A percentile compares a stretch with the other conserved stretches of the same genome.
Evolutionary conservation across 2,888 invertebrate species (phyloP).

Genomic region (Chirona hameri): DNA sequence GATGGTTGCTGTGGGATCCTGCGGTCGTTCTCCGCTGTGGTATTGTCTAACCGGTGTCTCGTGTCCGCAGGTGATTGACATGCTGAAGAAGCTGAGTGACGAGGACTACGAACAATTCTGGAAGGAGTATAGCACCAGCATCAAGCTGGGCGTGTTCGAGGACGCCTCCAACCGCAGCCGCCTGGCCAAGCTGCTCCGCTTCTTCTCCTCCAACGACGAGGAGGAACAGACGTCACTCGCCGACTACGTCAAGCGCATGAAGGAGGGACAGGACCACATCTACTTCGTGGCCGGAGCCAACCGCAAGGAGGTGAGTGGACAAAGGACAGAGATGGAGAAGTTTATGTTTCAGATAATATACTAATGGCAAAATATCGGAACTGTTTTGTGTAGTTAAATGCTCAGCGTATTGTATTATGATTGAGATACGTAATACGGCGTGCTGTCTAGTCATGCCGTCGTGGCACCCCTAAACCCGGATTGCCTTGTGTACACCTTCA

Average conservation of each 20-base stretch:
- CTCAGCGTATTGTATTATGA: no score
- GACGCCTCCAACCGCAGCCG: conserved; percentile 95
- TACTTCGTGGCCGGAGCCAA: conserved; percentile 93
- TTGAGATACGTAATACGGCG: no score
- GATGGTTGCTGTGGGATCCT: no score
- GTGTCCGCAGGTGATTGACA: conserved; percentile 68
- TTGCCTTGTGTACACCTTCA: no score
- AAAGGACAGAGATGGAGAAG: no score
- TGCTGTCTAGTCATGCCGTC: no score
- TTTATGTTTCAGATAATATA: no score
- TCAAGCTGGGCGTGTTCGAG: conserved; percentile 95
- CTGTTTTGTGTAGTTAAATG: no score
- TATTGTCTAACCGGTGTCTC: no score
- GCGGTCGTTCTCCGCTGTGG: no score
- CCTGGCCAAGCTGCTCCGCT: conserved; percentile 87
- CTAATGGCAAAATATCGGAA: no score
- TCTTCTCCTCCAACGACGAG: conserved; percentile 72
- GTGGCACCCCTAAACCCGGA: no score
- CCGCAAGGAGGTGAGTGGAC: conserved; percentile 66
- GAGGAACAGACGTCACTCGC: conserved; percentile 65
- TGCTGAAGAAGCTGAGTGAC: conserved; percentile 92
- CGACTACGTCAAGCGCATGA: conserved; percentile 93
- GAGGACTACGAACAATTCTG: conserved; percentile 91
- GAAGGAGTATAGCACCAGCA: conserved; percentile 91
- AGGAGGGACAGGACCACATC: conserved; percentile 86